phyloP scores from a whole-genome alignment of 2,797 vertebrate genomes.

The Syncerus caffer region DNA sequence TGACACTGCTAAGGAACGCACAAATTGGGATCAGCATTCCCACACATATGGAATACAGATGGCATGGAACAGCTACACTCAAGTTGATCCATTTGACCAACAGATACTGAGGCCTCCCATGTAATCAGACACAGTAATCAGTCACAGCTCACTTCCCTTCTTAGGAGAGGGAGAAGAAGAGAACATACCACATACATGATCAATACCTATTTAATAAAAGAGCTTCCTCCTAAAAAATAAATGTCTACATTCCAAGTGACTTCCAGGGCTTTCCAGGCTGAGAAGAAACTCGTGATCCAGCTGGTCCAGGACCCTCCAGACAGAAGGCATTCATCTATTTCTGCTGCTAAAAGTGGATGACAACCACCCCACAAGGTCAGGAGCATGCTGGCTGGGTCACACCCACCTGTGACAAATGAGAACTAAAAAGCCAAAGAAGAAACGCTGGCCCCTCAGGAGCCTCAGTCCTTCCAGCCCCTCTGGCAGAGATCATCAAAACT shows the following conservation, averaged over 20 bases:
- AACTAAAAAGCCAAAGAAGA: neutral
- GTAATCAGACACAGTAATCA: neutral
- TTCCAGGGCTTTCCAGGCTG: neutral
- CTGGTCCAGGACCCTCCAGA: neutral
- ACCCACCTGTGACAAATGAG: neutral
- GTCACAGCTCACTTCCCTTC: neutral
- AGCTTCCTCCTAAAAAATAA: neutral
- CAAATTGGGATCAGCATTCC: neutral
- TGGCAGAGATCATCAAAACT: neutral
- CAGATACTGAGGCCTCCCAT: neutral
- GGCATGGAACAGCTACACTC: neutral
- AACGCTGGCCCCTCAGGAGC: neutral
- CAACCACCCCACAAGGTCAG: neutral
- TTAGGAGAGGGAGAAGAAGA: neutral
- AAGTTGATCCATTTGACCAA: neutral
- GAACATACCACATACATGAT: neutral
- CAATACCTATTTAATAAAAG: neutral
- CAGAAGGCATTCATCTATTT: neutral
- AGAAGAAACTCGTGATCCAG: neutral
- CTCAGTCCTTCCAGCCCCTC: neutral
- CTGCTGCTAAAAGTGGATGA: neutral
- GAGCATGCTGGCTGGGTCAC: neutral
- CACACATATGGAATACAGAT: neutral
- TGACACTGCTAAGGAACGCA: neutral
- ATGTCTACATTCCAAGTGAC: neutral